phyloP scores from a whole-genome alignment of 2,888 invertebrate species.

The Empis livida region DNA sequence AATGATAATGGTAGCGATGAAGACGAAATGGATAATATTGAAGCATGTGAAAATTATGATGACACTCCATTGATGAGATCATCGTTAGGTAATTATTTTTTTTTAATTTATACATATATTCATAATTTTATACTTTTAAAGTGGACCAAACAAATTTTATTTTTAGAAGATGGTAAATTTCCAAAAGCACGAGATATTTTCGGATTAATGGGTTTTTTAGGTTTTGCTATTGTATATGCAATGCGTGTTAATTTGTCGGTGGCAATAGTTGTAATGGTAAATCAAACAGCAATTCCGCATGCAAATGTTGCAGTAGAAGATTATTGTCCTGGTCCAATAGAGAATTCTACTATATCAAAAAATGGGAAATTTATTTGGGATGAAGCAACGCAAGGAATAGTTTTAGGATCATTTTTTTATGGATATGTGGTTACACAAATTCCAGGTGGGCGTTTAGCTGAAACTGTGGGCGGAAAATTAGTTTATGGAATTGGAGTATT shows the following conservation, averaged over 20 bases:
- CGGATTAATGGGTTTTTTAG: slow-evolving; percentile 74
- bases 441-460: slow-evolving; percentile 72
- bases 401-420: slow-evolving; percentile 72
- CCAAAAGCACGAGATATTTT: slow-evolving; percentile 60
- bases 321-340: slow-evolving; percentile 41
- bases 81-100: background rate
- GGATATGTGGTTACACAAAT: slow-evolving; percentile 71
- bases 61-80: background rate
- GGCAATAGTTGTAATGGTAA: slow-evolving; percentile 91
- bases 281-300: slow-evolving; percentile 49
- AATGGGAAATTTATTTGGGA: slow-evolving; percentile 68
- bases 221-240: slow-evolving; percentile 79
- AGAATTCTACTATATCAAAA: slow-evolving; percentile 27
- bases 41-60: background rate
- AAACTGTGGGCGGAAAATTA: slow-evolving; percentile 75
- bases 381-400: slow-evolving; percentile 63
- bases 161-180: slow-evolving; percentile 18
- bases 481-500: slow-evolving; percentile 73
- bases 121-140: background rate
- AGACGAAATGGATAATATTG: background rate
- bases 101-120: background rate
- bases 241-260: slow-evolving; percentile 86
- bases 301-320: slow-evolving; percentile 45
- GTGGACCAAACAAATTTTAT: too few species aligned
- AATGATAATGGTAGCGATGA: too few species aligned